phyloP scores from a whole-genome alignment of 2,797 vertebrate genomes.

The Basileuterus tristriatus region DNA sequence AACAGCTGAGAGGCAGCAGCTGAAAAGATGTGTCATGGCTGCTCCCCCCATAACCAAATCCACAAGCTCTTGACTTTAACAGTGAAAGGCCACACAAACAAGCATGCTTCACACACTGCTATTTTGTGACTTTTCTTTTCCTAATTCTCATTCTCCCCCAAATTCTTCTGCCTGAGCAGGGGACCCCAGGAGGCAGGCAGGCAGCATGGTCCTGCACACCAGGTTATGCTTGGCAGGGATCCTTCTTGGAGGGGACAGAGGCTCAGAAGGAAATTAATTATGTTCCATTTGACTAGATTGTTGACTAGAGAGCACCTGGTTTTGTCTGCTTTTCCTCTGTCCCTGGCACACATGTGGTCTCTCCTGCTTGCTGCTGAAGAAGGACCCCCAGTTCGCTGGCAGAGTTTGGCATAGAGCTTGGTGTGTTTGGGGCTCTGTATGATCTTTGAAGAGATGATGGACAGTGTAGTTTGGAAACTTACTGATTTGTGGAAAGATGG shows the following conservation, averaged over 20 bases:
- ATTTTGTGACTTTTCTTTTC: not conserved
- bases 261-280: not conserved
- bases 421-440: not conserved
- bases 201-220: not conserved
- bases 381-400: not conserved
- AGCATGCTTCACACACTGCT: not conserved
- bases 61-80: not conserved
- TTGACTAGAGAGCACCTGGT: not conserved
- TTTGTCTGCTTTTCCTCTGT: not conserved
- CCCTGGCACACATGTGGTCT: not conserved
- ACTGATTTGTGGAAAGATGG: not conserved
- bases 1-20: not conserved
- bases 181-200: not conserved
- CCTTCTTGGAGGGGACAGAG: accelerated
- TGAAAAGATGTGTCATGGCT: not conserved
- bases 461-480: not conserved
- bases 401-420: not conserved
- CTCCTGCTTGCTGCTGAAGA: not conserved
- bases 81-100: not conserved
- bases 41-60: not conserved
- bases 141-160: not conserved
- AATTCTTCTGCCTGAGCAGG: not conserved
- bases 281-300: not conserved
- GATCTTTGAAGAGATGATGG: not conserved
- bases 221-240: not conserved